Evolutionary conservation across 2,888 invertebrate genomes (phyloP).

Genomic region (Tortrix viridana): DNA sequence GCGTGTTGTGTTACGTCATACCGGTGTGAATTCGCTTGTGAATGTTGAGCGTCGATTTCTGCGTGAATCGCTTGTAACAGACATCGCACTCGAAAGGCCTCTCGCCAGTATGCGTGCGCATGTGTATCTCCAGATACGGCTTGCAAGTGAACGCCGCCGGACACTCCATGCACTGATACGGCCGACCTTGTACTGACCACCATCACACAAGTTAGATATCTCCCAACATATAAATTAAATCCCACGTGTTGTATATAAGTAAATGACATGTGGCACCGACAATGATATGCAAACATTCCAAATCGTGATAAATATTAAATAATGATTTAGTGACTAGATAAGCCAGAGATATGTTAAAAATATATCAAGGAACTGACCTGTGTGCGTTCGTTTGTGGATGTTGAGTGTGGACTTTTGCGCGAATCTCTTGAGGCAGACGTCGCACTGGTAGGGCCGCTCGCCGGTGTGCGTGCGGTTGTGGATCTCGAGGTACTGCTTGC

Average conservation of each 20-base stretch:
- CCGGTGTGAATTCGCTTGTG: slow-evolving; percentile 85
- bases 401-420: slow-evolving; percentile 92
- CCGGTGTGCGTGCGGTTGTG: slow-evolving; percentile 84
- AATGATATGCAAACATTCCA: slow-evolving; percentile 46
- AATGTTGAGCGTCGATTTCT: slow-evolving; percentile 85
- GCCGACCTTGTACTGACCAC: slow-evolving; percentile 81
- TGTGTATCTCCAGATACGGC: slow-evolving; percentile 86
- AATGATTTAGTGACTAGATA: slow-evolving; percentile 39
- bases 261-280: slow-evolving; percentile 81
- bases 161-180: slow-evolving; percentile 84
- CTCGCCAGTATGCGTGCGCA: slow-evolving; percentile 85
- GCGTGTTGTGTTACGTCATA: slow-evolving; percentile 56
- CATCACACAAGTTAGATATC: slow-evolving; percentile 18
- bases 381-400: slow-evolving; percentile 92
- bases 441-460: slow-evolving; percentile 87
- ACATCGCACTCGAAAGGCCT: slow-evolving; percentile 84
- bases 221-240: slow-evolving; percentile 44
- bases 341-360: slow-evolving; percentile 27
- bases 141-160: slow-evolving; percentile 85
- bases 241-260: no score
- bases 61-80: slow-evolving; percentile 84
- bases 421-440: slow-evolving; percentile 90
- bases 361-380: slow-evolving; percentile 70
- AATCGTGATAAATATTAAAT: slow-evolving; percentile 27
- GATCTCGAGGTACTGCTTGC: slow-evolving; percentile 83